Base-by-base conservation (phyloP, 2,888 invertebrate species). In the Cryptophagus acutangulus region DNA sequence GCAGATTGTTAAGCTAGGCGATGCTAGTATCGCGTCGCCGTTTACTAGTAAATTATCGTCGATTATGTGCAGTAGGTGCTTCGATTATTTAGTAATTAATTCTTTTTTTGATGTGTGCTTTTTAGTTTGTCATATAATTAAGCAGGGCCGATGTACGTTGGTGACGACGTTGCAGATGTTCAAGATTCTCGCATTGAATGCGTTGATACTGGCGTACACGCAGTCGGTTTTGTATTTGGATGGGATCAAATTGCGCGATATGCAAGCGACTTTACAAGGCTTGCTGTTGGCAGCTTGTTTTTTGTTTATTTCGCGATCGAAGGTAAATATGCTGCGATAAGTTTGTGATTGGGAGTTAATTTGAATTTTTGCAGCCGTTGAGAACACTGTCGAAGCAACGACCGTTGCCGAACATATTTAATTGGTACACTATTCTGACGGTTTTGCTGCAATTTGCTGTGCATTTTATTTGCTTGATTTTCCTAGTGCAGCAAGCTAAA, bases 141-240 rank as follows among this genome's bases (percentile, higher is more conserved):
- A 99, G 67, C 99, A 99, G 75, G 99, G 99, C 1, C 83, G 99
- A 14, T 99, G 99, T 68, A 99, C 99, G 0, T 74, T 99, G 43
- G 99, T 99, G 13, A 99, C 99, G 1, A 99, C 99, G 0, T 75
- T 99, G 44, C 99, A 99, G 71, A 99, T 99, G 99, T 99, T 99
- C 74, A 99, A 99, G 76, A 99, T 99, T 57, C 74, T 99, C 40
- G 99, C 99, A 0, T 72, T 99, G 38, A 99, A 99, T 69, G 99
- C 99, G 0, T 78, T 99, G 2, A 91, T 99, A 51, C 77, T 96
- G 51, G 99, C 99, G 1, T 99, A 99, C 75, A 93, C 95, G 60
- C 96, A 99, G 71, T 96, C 96, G 2, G 97, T 99, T 16, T 75
- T 99, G 14, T 99, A 99, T 67, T 78, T 99, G 50, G 96, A 97